Percentiles rank a stretch among this genome's conserved stretches.
These are phyloP conservation scores for Lucifuga dentata DNA, from an alignment of 2,113 vertebrate species.

Conservation along the genomic window DNA sequence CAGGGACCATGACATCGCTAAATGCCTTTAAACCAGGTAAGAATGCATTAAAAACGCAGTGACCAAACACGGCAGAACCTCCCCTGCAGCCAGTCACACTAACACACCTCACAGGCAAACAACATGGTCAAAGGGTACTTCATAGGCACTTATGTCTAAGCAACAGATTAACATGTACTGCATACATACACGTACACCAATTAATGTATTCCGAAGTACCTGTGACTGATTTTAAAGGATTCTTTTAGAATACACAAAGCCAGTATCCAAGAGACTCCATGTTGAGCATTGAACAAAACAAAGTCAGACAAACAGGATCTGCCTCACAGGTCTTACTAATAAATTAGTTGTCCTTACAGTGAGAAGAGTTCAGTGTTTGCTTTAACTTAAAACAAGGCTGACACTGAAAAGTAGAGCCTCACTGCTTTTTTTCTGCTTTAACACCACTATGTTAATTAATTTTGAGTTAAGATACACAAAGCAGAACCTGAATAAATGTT, in stretches of 20 bases:
- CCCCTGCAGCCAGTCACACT: not conserved
- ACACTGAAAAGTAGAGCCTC: not conserved
- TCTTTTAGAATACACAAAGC: not conserved
- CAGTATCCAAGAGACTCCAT: conserved; percentile 4
- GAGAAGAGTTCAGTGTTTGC: no score
- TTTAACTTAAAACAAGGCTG: not conserved
- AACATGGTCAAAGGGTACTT: conserved; percentile 2
- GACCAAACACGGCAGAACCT: not conserved
- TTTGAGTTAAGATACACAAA: not conserved
- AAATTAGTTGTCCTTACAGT: not conserved
- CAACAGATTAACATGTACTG: conserved; percentile 1
- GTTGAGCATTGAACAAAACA: not conserved
- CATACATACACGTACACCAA: not conserved
- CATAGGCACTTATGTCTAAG: conserved; percentile 56
- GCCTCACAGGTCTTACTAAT: not conserved
- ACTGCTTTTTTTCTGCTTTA: not conserved
- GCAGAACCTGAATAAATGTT: not conserved
- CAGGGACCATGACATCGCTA: conserved; percentile 15
- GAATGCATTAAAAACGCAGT: not conserved
- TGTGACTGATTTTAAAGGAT: conserved; percentile 3
- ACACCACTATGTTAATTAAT: no score
- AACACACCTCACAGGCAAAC: not conserved
- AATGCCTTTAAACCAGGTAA: conserved; percentile 7
- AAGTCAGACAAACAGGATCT: not conserved
- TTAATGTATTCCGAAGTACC: not conserved